These are phyloP conservation scores for Clusia tigrina DNA, from an alignment of 2,888 invertebrate species.

Conservation along the genomic window DNA sequence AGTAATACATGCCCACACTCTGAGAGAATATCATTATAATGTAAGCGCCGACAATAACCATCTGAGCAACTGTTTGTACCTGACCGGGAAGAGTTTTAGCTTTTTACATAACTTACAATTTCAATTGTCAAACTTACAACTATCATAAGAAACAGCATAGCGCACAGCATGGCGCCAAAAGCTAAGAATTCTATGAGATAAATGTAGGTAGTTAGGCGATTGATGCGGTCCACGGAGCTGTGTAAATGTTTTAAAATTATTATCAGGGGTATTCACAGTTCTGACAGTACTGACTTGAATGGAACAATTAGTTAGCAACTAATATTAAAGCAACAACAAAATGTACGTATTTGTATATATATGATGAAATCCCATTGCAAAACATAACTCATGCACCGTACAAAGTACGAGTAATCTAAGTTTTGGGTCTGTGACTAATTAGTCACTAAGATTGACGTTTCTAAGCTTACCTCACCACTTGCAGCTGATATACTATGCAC, in stretches of 20 bases:
- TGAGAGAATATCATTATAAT: slow-evolving; percentile 60
- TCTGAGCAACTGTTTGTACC: slow-evolving; percentile 51
- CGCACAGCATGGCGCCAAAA: slow-evolving; percentile 58
- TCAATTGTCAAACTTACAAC: slow-evolving; percentile 47
- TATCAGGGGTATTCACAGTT: no score
- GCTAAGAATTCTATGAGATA: slow-evolving; percentile 59
- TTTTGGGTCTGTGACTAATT: no score
- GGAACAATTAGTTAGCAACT: no score
- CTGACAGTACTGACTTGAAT: no score
- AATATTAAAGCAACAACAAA: neutral
- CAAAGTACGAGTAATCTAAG: no score
- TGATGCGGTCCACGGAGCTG: no score
- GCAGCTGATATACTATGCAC: slow-evolving; percentile 54
- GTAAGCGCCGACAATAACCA: slow-evolving; percentile 55
- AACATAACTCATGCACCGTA: neutral
- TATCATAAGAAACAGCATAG: slow-evolving; percentile 58
- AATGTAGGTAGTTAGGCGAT: slow-evolving; percentile 52
- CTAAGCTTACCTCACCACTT: slow-evolving; percentile 48
- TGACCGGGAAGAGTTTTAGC: slow-evolving; percentile 27
- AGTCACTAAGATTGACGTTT: no score
- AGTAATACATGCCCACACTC: slow-evolving; percentile 59
- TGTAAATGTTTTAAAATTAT: no score
- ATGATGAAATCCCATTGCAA: neutral
- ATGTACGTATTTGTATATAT: neutral
- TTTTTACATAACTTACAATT: neutral